A percentile compares a stretch with the other conserved stretches of the same genome.
phyloP scores from a whole-genome alignment of 2,113 vertebrate species.

The Cheilinus undulatus region DNA sequence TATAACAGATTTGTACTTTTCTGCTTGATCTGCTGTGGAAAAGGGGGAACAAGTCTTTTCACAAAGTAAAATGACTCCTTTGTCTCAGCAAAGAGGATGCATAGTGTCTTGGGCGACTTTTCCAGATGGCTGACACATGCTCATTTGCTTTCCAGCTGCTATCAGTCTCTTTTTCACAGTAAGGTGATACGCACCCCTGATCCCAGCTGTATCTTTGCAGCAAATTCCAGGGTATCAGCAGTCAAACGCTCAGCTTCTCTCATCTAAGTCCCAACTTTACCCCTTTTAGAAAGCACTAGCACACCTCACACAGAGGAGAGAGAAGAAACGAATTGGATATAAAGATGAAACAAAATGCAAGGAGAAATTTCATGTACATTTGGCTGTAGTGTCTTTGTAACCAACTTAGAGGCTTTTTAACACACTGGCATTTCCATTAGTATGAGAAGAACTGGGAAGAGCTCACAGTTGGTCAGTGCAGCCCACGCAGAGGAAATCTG shows the following conservation, averaged over 20 bases:
- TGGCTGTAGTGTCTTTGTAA: neutral
- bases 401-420: conserved; percentile 22
- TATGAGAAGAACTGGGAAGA: conserved; percentile 38
- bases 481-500: conserved; percentile 56
- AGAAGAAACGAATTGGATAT: conserved; percentile 2
- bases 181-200: conserved; percentile 75
- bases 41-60: conserved; percentile 47
- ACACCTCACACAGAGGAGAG: conserved; percentile 27
- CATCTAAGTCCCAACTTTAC: conserved; percentile 51
- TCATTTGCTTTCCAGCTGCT: conserved; percentile 76
- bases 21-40: conserved; percentile 25
- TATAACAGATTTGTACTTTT: conserved; percentile 31
- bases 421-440: conserved; percentile 45
- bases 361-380: neutral
- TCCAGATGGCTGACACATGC: conserved; percentile 82
- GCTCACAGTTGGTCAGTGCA: conserved; percentile 38
- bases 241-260: conserved; percentile 44
- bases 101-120: conserved; percentile 63
- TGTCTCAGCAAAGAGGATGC: conserved; percentile 69
- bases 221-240: conserved; percentile 71
- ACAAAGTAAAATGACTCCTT: conserved; percentile 70
- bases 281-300: conserved; percentile 54
- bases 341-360: conserved; percentile 4
- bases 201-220: conserved; percentile 73
- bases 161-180: conserved; percentile 72